Percentiles rank a stretch among this genome's conserved stretches.
These are phyloP conservation scores for Sinocyclocheilus anophthalmus DNA, from an alignment of 2,113 vertebrate species.

Conservation along the genomic window DNA sequence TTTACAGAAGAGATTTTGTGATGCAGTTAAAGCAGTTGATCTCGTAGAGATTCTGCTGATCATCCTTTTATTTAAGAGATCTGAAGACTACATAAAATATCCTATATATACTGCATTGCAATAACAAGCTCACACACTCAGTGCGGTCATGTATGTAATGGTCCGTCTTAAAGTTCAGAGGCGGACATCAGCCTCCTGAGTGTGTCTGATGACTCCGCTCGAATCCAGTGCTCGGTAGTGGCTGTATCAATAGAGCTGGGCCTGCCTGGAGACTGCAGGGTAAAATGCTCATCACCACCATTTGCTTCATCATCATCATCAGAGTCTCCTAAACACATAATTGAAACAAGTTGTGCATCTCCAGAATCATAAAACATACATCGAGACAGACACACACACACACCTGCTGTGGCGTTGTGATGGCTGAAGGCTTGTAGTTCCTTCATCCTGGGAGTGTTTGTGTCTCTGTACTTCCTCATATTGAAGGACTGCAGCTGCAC, in stretches of 20 bases:
- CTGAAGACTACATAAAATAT: neutral
- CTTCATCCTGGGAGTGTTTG: slow-evolving; percentile 8
- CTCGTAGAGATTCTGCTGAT: neutral
- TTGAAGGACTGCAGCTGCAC: neutral
- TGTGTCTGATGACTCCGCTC: slow-evolving; percentile 77
- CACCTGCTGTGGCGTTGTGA: neutral
- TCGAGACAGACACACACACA: neutral
- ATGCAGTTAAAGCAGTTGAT: neutral
- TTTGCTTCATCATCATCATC: slow-evolving; percentile 9
- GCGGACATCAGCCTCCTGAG: slow-evolving; percentile 67
- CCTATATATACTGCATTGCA: neutral
- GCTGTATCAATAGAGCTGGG: slow-evolving; percentile 66
- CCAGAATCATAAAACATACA: neutral
- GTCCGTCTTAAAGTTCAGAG: neutral
- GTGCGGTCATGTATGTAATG: neutral
- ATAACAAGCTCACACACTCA: neutral
- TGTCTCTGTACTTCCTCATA: slow-evolving; percentile 4
- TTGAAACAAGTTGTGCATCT: neutral
- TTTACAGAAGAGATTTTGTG: neutral
- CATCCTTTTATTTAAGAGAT: neutral
- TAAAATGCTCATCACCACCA: slow-evolving; percentile 19
- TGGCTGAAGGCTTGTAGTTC: neutral
- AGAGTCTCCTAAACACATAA: neutral
- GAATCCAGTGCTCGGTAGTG: slow-evolving; percentile 80
- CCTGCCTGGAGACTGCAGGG: slow-evolving; percentile 38